Conservation (phyloP, 1,140 invertebrate genomes). For the Physella acuta region DNA sequence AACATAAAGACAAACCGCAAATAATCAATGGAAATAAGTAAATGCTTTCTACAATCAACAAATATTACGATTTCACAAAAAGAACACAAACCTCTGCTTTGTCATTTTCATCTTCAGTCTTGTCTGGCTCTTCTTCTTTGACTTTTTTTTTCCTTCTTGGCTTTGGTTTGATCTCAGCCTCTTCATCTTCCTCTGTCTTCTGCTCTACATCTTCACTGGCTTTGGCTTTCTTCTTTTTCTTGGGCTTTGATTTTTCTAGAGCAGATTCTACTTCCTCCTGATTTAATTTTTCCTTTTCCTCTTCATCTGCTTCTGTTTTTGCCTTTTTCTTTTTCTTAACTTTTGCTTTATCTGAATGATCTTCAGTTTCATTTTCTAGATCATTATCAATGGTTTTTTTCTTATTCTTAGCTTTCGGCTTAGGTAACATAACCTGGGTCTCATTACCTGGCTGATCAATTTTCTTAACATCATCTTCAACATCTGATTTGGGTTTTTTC, state of each 20-base stretch:
- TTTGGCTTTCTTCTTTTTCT: constrained; percentile 19
- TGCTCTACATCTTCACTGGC: constrained; percentile 24
- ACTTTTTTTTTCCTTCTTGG: constrained; percentile 6
- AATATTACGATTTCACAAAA: too few species aligned
- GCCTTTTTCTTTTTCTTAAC: constrained; percentile 27
- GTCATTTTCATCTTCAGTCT: constrained; percentile 3
- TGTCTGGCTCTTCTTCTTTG: neutral
- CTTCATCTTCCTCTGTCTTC: constrained; percentile 16
- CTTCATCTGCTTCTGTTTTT: constrained; percentile 24
- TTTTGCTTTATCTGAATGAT: constrained; percentile 6
- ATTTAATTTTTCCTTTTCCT: constrained; percentile 25
- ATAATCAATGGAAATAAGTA: too few species aligned
- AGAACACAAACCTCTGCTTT: neutral
- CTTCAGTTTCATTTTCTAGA: constrained; percentile 11
- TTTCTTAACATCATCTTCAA: constrained; percentile 1
- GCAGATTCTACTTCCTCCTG: too few species aligned
- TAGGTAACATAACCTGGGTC: neutral
- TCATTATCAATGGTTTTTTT: constrained; percentile 16
- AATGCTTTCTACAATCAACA: too few species aligned
- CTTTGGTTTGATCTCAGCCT: constrained; percentile 16
- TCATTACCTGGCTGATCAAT: neutral
- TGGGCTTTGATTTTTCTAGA: too few species aligned
- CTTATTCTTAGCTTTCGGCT: constrained; percentile 24
- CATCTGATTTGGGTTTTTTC: constrained; percentile 27
- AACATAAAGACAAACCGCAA: too few species aligned